phyloP scores from a whole-genome alignment of 2,797 vertebrate genomes.

The Aulostomus chinensis region DNA sequence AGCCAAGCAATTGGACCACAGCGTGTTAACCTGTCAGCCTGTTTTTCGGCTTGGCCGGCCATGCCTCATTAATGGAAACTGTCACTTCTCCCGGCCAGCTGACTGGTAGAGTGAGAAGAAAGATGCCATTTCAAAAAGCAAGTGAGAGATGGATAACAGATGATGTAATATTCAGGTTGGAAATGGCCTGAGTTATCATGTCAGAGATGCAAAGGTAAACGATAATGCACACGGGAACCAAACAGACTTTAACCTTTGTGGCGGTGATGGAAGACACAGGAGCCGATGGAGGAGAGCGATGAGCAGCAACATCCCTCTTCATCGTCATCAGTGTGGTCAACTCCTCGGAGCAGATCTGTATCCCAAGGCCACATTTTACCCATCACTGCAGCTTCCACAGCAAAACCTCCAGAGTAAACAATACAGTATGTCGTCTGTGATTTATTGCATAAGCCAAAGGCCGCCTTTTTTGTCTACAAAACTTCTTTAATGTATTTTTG shows the following conservation, averaged over 20 bases:
- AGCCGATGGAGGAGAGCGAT: slow-evolving; percentile 14
- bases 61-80: slow-evolving; percentile 77
- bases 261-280: slow-evolving; percentile 3
- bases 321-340: slow-evolving; percentile 3
- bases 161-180: too few relatives aligned
- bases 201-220: slow-evolving; percentile 11
- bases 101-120: slow-evolving; percentile 40
- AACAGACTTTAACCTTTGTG: too few relatives aligned
- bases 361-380: slow-evolving; percentile 12
- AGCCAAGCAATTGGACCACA: slow-evolving; percentile 63
- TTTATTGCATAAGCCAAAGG: not conserved
- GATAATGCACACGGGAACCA: not conserved
- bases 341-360: slow-evolving; percentile 4
- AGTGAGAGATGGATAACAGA: too few relatives aligned
- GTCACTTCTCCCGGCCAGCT: slow-evolving; percentile 57
- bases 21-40: slow-evolving; percentile 76
- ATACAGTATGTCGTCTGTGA: not conserved
- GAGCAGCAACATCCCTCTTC: slow-evolving; percentile 14
- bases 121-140: too few relatives aligned
- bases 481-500: too few relatives aligned
- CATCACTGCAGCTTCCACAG: slow-evolving; percentile 1
- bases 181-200: too few relatives aligned
- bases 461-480: too few relatives aligned
- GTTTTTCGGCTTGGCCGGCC: slow-evolving; percentile 67
- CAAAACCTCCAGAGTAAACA: not conserved